Conservation (phyloP, 2,797 vertebrate species). For the Periparus ater region DNA sequence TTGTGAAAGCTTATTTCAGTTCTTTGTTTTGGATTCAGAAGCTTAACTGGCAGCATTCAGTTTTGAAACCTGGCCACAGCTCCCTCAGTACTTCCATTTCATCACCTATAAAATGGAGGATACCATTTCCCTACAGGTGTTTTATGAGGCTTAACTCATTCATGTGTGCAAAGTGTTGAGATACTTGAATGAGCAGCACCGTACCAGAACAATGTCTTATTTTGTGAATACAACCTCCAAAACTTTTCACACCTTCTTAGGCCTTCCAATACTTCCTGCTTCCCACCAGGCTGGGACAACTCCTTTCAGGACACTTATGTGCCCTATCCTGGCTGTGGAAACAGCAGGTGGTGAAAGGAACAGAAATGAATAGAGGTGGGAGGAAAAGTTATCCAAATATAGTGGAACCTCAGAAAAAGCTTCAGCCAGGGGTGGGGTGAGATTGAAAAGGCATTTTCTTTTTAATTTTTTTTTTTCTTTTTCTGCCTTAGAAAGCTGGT, state of each 20-base stretch:
- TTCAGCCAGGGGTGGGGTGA: background rate
- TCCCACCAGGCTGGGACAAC: conserved; percentile 22
- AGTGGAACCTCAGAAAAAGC: background rate
- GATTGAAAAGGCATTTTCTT: background rate
- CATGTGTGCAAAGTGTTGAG: conserved; percentile 34
- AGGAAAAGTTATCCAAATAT: conserved; percentile 48
- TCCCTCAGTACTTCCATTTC: conserved; percentile 37
- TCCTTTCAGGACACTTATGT: background rate
- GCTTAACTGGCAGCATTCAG: background rate
- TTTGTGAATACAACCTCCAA: conserved; percentile 26
- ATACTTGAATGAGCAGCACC: conserved; percentile 13
- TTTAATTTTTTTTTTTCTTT: no score
- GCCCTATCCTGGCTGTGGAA: background rate
- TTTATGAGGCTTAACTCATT: conserved; percentile 42
- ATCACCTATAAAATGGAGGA: conserved; percentile 33
- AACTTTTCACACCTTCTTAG: conserved; percentile 54
- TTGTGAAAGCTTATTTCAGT: background rate
- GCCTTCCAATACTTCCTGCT: conserved; percentile 51
- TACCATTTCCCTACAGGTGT: conserved; percentile 32
- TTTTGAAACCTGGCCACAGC: background rate
- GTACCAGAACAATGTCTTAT: conserved; percentile 27
- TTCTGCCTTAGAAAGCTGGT: background rate
- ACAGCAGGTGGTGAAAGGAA: conserved; percentile 43
- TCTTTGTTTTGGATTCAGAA: conserved; percentile 7
- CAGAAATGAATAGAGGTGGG: conserved; percentile 36